Evolutionary conservation across 1,140 invertebrate species (phyloP), one percentile per base, ranked within the genome.

Genomic region (Zaprionus kolodkinae): DNA sequence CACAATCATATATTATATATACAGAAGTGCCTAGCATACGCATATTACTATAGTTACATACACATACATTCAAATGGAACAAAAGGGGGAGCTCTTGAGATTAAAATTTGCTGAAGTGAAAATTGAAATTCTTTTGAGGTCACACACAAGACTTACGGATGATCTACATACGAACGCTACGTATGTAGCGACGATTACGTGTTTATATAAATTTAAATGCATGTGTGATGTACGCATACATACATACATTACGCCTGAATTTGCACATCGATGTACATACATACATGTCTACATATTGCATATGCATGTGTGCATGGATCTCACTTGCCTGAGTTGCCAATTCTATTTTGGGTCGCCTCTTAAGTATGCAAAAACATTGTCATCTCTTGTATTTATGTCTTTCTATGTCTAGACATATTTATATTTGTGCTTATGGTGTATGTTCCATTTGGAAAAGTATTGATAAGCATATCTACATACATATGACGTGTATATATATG

Each of bases 351-450:
- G 40, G 40, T 78, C 64, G 10, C 11, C 0, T 45, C 54, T 40
- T 56, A 66, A 56, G 62, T 76, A 63, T 72, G 69, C 62, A 76
- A 76, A 76, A 76, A 17, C 62, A 76, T 76, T 56, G 13, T 69
- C 73, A 76, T 76, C 40, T 45, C 40, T 45, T 45, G 40, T 15
- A 45, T 45, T 45, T 15, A 45, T 45, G n/a, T 76, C 52, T 38
- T 55, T 76, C 45, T 12, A 30, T 33, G 63, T 27, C n/a, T 52
- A 55, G 52, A 17, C 36, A 66, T 43, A 35, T 67, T 45, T 67
- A 35, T 67, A 45, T 67, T 54, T 62, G 52, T 65, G 15, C 33
- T 56, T 56, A 59, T 38, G 52, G 11, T 48, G 52, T 43, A 10
- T 36, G 35, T 45, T 55, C 36, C 27, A 33, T 66, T 43, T 66